Base-by-base conservation (phyloP, 2,113 vertebrate species). In the Neolamprologus tretocephalus region DNA sequence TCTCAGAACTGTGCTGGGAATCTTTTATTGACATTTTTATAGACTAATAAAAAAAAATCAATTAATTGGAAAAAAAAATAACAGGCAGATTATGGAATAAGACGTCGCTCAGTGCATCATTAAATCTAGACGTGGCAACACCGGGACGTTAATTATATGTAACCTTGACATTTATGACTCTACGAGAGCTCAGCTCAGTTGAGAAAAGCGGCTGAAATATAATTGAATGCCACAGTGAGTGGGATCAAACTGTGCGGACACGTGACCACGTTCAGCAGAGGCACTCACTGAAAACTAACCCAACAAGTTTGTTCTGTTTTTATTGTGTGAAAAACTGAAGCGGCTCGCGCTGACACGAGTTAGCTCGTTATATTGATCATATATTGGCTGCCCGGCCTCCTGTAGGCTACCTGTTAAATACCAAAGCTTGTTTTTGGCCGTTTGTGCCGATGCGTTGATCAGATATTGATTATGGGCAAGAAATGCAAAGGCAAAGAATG, bases 321-420 rank as follows among this genome's bases (percentile, higher is more conserved):
- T 28, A 31, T 23, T 75, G 4, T 17, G 68, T 47, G 71, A 47
- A 42, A 71, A 71, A 16, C n/a, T 73, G 21, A 73, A 73, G 66
- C n/a, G 66, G 21, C 14, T 28, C 68, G 0, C 40, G 2, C 13
- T 17, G 1, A 28, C 14, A 2, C 23, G 14, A 0, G 4, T 75
- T 47, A 28, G 71, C 23, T 47, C 40, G 9, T 47, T 28, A 47
- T 28, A 75, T 28, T 75, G 71, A 75, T 75, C 42, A 11, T 11
- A 26, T 3, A 9, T 17, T 28, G 6, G 1, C 21, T 9, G 3
- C 21, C 13, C 8, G 21, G 5, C 66, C 68, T 73, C 68, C 9
- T 28, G 40, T 17, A 16, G 23, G 55, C 55, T 28, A 73, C 68
- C 14, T 5, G 21, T 26, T 26, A 73, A 73, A 45, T 26, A 26